These are phyloP conservation scores for Xerus inauris DNA, from an alignment of 2,113 vertebrate genomes.

Conservation along the genomic window DNA sequence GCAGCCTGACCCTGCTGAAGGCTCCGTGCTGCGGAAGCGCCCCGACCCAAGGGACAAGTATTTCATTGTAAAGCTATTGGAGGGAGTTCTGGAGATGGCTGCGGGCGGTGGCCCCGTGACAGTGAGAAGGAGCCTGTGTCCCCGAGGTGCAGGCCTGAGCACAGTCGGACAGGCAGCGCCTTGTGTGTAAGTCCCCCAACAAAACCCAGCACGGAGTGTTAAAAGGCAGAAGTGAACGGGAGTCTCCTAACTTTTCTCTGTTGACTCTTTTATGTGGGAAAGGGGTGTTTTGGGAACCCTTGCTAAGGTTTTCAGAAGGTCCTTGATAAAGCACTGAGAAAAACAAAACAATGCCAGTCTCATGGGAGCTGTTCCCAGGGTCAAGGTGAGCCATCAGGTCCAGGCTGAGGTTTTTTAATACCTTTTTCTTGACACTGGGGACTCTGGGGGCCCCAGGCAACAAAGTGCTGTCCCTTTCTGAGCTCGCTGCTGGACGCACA, in stretches of 20 bases:
- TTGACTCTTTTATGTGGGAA: neutral
- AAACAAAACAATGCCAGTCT: neutral
- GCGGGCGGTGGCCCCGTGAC: neutral
- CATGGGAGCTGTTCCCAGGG: neutral
- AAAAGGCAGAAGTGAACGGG: neutral
- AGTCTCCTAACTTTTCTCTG: neutral
- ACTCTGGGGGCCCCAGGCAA: neutral
- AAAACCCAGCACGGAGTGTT: neutral
- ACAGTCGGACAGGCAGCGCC: too few species aligned
- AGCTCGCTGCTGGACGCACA: too few species aligned
- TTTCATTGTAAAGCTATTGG: too few species aligned
- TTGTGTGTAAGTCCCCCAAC: neutral
- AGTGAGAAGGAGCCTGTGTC: too few species aligned
- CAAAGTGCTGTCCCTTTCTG: neutral
- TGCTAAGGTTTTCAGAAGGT: neutral
- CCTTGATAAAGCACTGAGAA: neutral
- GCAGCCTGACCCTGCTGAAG: too few species aligned
- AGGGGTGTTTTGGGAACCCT: neutral
- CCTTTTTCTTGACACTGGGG: neutral
- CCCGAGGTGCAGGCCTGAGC: too few species aligned
- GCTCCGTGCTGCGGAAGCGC: too few species aligned
- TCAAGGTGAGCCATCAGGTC: neutral
- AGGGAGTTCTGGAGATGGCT: neutral
- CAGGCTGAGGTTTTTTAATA: neutral
- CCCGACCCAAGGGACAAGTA: too few species aligned